A percentile compares a stretch with the other conserved stretches of the same genome.
Conservation (phyloP, 2,888 invertebrate genomes). For the Aricia artaxerxes region DNA sequence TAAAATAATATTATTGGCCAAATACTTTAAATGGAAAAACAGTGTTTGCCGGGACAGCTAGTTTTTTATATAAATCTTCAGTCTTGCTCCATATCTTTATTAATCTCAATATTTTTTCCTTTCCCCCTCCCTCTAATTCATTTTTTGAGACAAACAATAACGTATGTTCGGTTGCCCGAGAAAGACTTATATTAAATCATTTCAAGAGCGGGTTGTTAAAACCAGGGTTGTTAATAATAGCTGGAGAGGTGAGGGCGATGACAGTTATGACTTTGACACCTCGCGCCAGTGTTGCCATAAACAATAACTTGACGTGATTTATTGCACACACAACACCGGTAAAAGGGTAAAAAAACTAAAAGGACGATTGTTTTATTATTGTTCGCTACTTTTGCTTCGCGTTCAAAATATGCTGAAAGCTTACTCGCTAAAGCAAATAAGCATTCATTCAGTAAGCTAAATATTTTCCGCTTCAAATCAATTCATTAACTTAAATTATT, state of each 20-base stretch:
- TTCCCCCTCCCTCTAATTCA: not conserved
- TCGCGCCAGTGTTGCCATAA: constrained; percentile 53
- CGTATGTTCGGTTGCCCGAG: constrained; percentile 20
- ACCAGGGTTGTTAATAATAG: constrained; percentile 39
- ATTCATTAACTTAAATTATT: not conserved
- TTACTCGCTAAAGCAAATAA: not conserved
- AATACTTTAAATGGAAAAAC: no score
- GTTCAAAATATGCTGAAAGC: no score
- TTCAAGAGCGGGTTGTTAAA: constrained; percentile 42
- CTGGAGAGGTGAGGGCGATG: constrained; percentile 52
- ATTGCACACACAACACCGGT: constrained; percentile 40
- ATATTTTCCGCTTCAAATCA: not conserved
- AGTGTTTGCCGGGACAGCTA: no score
- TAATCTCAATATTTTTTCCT: not conserved
- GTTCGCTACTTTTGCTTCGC: not conserved
- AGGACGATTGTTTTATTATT: not conserved
- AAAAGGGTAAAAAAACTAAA: constrained; percentile 30
- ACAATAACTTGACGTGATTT: constrained; percentile 59
- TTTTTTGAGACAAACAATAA: constrained; percentile 14
- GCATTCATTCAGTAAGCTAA: not conserved
- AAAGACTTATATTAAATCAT: constrained; percentile 49
- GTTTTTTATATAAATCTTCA: no score
- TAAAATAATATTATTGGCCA: no score
- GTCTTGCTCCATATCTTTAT: not conserved
- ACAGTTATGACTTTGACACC: constrained; percentile 62